Evolutionary conservation across 2,797 vertebrate genomes (phyloP), one percentile per base, ranked within the genome.

Genomic region (Carduelis carduelis): DNA sequence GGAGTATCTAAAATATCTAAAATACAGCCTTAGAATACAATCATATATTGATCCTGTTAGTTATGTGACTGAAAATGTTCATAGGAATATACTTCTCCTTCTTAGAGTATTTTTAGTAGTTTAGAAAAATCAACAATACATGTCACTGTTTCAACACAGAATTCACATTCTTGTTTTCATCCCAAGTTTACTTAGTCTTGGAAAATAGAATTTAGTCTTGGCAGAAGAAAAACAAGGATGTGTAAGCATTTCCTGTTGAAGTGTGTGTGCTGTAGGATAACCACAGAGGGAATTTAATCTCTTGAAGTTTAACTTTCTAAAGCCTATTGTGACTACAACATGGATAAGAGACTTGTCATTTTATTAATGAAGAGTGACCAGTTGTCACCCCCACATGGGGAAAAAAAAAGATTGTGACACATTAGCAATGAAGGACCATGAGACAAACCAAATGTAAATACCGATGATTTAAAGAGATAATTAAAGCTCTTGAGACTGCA

Each of bases 361-460:
- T 98, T 97, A 97, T 98, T 98, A 98, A 98, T 98, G 97, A 96
- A 97, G 98, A 98, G 97, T 98, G 98, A 98, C 98, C 98, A 97
- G 95, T 98, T 98, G 98, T 98, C 98, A 96, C 82, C 94, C 89
- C 82, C 46, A 83, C 70, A 91, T 30, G 97, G 97, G 95, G 92
- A 94, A 94, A 98, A 97, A 64, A 47, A 14, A 28, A 57, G 72
- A 98, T 92, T 70, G 96, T 97, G 98, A 97, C 98, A 98, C 97
- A 98, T 95, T 95, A 98, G 94, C 97, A 89, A 87, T 97, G 95
- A 98, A 98, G 97, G 96, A 97, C 97, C 95, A 98, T 96, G 97
- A 98, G 97, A 98, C 97, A 97, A 98, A 97, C 87, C 83, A 97
- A 98, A 98, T 97, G 91, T 97, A 98, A 98, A 98, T 98, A 97